Evolutionary conservation across 2,797 vertebrate species (phyloP), one percentile per base, ranked within the genome.

Genomic region (Protonibea diacanthus): DNA sequence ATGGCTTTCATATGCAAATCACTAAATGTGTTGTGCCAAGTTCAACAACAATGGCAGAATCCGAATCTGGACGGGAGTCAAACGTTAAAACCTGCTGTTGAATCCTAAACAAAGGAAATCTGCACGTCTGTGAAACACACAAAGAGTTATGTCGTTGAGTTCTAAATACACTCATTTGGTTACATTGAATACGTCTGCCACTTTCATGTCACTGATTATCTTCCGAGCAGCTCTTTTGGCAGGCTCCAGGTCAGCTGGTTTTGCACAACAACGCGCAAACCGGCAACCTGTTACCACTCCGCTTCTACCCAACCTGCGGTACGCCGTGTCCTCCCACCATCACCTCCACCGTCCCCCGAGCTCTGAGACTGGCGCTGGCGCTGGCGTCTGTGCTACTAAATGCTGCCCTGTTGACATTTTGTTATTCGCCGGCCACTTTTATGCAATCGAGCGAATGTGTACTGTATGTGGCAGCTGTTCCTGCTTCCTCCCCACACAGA

Each of bases 371-470:
- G 73, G 71, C 27, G 92, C 91, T 82, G 94, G 91, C 87, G 92
- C 91, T 82, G 94, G 91, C 87, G 92, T 90, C 91, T 71, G 78
- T 86, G 86, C 84, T 83, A 70, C 89, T 92, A 93, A 93, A 93
- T 80, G 92, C 93, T 94, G 94, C 93, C 93, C 25, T 88, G 93
- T 92, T 96, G 96, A 96, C 95, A 94, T 55, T 76, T 87, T 88
- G 90, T 78, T 94, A 93, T 95, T 95, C 93, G 91, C 87, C 81
- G 83, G 91, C 91, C 93, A 90, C 89, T 83, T 95, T 91, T 85
- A 93, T 94, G 84, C 90, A 93, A 84, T 89, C 80, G 55, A 80
- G 73, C 77, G 87, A 92, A 90, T 78, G 84, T 80, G 93, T 91
- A 74, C 80, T 80, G 93, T 93, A 94, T 85, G 86, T 68, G 78